Percentiles rank a stretch among this genome's conserved stretches.
These are phyloP conservation scores for Ciconia maguari DNA, from an alignment of 2,113 vertebrate species.

Conservation along the genomic window DNA sequence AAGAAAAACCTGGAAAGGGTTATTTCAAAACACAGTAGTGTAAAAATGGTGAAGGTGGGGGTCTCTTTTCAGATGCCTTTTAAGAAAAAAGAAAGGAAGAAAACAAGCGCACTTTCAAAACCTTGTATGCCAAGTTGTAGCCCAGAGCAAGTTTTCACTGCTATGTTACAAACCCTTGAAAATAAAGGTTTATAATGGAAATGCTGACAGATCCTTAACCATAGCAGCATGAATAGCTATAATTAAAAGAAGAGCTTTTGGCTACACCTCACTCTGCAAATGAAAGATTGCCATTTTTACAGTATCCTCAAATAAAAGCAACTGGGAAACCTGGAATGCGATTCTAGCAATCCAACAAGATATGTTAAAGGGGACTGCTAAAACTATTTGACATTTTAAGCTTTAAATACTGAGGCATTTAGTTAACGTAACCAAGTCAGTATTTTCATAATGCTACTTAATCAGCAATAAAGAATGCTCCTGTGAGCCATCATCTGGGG, in stretches of 20 bases:
- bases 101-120: slow-evolving; percentile 53
- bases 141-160: slow-evolving; percentile 75
- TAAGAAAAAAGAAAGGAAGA: slow-evolving; percentile 62
- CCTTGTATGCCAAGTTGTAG: slow-evolving; percentile 63
- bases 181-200: slow-evolving; percentile 75
- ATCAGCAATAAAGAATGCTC: slow-evolving; percentile 77
- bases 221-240: slow-evolving; percentile 68
- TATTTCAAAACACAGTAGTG: not conserved
- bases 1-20: not conserved
- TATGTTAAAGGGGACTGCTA: slow-evolving; percentile 61
- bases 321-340: slow-evolving; percentile 48
- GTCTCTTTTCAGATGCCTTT: slow-evolving; percentile 4
- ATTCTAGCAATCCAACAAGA: slow-evolving; percentile 54
- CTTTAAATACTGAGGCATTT: slow-evolving; percentile 70
- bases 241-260: slow-evolving; percentile 78
- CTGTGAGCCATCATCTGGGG: slow-evolving; percentile 68
- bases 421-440: slow-evolving; percentile 71
- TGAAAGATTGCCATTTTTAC: slow-evolving; percentile 66
- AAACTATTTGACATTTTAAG: slow-evolving; percentile 68
- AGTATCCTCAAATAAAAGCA: slow-evolving; percentile 64
- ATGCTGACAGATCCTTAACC: slow-evolving; percentile 74
- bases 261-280: slow-evolving; percentile 69
- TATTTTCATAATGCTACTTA: slow-evolving; percentile 76
- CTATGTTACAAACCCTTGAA: slow-evolving; percentile 69
- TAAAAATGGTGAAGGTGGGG: not conserved